A percentile compares a stretch with the other conserved stretches of the same genome.
These are phyloP conservation scores for Lethocerus indicus DNA, from an alignment of 1,140 invertebrate species.

Conservation along the genomic window DNA sequence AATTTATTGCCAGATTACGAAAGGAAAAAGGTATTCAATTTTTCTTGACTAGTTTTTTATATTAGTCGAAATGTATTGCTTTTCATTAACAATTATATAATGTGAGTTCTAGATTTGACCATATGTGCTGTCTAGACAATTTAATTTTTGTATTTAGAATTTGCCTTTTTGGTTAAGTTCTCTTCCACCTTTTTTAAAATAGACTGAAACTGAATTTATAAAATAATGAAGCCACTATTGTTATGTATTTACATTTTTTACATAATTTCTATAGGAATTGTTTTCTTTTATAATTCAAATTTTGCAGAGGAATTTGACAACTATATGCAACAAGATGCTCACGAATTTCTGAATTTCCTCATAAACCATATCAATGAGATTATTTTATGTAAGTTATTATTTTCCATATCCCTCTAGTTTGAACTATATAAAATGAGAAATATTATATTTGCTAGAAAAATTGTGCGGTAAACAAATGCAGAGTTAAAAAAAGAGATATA, in stretches of 20 bases:
- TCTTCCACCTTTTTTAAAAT: no score
- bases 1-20: constrained; percentile 92
- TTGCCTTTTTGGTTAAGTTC: no score
- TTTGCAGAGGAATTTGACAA: constrained; percentile 95
- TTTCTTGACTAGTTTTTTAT: background rate
- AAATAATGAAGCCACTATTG: no score
- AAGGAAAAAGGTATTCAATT: constrained; percentile 83
- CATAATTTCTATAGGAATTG: constrained; percentile 3
- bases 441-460: background rate
- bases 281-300: constrained; percentile 20
- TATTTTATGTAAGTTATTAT: constrained; percentile 52
- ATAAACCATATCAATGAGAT: constrained; percentile 94
- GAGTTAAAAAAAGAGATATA: background rate
- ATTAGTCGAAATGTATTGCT: no score
- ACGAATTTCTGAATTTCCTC: constrained; percentile 98
- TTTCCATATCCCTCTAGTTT: background rate
- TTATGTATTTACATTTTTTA: no score
- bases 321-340: constrained; percentile 99
- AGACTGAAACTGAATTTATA: no score
- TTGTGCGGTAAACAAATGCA: background rate
- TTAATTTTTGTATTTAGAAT: no score
- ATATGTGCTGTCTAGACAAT: no score
- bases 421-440: background rate
- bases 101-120: no score
- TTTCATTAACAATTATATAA: no score